These are phyloP conservation scores for Gobio occitaniae DNA, from an alignment of 2,797 vertebrate genomes.

Conservation along the genomic window DNA sequence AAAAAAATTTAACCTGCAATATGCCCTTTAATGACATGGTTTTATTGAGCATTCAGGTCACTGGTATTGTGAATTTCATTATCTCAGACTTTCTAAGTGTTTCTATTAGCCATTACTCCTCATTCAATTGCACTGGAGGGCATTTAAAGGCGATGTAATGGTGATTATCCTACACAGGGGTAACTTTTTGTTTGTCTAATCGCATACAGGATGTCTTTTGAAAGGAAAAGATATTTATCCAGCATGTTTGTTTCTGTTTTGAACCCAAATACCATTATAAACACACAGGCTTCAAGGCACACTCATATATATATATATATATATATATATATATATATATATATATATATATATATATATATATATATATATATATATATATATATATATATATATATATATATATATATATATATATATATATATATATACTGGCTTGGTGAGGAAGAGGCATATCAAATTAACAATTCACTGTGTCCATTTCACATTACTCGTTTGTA, in stretches of 20 bases:
- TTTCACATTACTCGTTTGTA: neutral
- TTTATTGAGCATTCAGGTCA: constrained; percentile 26
- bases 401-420: neutral
- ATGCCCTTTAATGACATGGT: too few relatives aligned
- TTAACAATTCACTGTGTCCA: neutral
- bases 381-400: neutral
- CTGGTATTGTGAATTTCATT: constrained; percentile 49
- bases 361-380: neutral
- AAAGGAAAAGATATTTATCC: neutral
- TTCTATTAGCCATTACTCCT: constrained; percentile 18
- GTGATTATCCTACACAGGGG: neutral
- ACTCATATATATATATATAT: neutral
- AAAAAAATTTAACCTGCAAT: too few relatives aligned
- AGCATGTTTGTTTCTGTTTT: neutral
- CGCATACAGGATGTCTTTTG: neutral
- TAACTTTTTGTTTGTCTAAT: constrained; percentile 9
- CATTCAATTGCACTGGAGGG: constrained; percentile 13
- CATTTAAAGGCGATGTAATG: neutral
- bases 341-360: neutral
- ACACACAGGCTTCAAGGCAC: neutral
- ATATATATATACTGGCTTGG: neutral
- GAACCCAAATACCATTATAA: neutral
- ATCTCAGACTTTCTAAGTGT: neutral
- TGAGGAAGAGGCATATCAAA: neutral
- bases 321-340: neutral